Percentiles rank a stretch among this genome's conserved stretches.
Evolutionary conservation across 1,140 invertebrate genomes (phyloP).

Genomic region (Reticulitermes speratus): DNA sequence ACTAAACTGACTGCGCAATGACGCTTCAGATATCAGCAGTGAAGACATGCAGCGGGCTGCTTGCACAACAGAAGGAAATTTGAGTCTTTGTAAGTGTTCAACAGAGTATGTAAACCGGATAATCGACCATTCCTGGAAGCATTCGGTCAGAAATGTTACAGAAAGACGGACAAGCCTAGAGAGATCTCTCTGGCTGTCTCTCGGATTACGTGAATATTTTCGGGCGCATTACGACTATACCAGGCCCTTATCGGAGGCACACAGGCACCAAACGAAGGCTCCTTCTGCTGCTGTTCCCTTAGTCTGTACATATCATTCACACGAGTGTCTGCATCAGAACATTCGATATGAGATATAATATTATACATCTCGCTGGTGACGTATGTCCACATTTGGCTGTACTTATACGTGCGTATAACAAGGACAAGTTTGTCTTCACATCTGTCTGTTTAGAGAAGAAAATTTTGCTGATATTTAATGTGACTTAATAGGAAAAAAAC

Average conservation of each 20-base stretch:
- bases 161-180: not conserved
- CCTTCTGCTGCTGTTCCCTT: not conserved
- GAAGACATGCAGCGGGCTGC: not conserved
- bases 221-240: not conserved
- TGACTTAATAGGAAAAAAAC: too few relatives aligned
- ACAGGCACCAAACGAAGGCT: not conserved
- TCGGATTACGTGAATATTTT: not conserved
- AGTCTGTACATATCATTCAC: not conserved
- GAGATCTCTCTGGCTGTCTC: not conserved
- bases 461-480: too few relatives aligned
- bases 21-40: not conserved
- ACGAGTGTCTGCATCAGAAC: not conserved
- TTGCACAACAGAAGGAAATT: not conserved
- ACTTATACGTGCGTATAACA: too few relatives aligned
- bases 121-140: not conserved
- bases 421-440: too few relatives aligned
- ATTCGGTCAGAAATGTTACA: not conserved
- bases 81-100: not conserved
- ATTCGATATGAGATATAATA: too few relatives aligned
- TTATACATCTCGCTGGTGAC: too few relatives aligned
- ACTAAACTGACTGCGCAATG: not conserved
- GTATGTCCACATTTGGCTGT: too few relatives aligned
- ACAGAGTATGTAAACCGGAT: not conserved
- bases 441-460: too few relatives aligned
- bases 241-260: not conserved